Evolutionary conservation across 2,797 vertebrate genomes (phyloP).

Genomic region (Rhincodon typus): DNA sequence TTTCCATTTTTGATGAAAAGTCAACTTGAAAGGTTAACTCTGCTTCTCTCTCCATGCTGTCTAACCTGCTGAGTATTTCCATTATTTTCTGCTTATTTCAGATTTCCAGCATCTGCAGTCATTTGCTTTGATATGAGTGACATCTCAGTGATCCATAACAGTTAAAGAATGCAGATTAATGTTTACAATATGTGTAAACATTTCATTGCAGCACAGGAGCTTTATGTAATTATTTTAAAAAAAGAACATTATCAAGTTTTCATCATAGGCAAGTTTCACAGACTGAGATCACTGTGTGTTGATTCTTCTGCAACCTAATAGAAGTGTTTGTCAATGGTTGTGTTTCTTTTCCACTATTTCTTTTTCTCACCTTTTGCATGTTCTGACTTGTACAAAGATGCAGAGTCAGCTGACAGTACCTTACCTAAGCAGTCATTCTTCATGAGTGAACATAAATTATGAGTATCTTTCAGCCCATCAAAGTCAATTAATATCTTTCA

Average conservation of each 20-base stretch:
- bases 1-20: no score
- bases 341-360: no score
- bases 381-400: no score
- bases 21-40: no score
- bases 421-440: neutral
- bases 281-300: neutral
- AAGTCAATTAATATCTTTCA: neutral
- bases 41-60: no score
- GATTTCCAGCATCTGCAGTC: no score
- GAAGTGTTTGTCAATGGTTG: no score
- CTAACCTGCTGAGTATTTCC: no score
- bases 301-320: no score
- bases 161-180: neutral
- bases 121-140: neutral
- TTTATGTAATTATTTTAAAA: neutral
- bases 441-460: neutral
- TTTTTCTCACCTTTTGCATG: no score
- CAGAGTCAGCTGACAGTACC: neutral
- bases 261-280: neutral
- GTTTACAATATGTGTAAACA: neutral
- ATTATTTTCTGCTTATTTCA: no score
- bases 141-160: neutral
- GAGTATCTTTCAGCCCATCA: neutral
- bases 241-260: neutral
- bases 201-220: neutral